These are phyloP conservation scores for Epinotia nisella DNA, from an alignment of 2,888 invertebrate genomes.

Conservation along the genomic window DNA sequence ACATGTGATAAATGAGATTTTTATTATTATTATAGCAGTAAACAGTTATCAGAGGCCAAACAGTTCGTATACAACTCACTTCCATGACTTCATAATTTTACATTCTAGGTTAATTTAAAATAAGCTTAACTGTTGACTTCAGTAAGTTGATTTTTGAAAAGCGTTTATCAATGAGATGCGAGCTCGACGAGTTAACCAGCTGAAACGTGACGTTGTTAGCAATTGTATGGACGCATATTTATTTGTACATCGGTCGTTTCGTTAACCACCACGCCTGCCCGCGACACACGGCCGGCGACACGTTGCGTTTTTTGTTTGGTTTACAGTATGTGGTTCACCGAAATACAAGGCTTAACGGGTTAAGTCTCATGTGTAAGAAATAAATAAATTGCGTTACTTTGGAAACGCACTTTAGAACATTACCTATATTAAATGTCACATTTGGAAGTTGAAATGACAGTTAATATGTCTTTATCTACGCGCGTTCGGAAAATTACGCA, in stretches of 20 bases:
- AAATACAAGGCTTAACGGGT: too few species aligned
- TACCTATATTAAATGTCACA: too few species aligned
- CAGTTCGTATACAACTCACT: conserved; percentile 34
- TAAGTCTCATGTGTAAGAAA: too few species aligned
- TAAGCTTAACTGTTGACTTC: neutral
- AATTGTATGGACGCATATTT: conserved; percentile 48
- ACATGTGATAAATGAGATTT: too few species aligned
- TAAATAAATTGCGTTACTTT: too few species aligned
- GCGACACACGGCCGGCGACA: conserved; percentile 25
- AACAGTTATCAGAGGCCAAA: conserved; percentile 43
- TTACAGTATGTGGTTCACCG: neutral
- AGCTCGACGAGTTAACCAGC: conserved; percentile 13
- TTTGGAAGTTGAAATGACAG: too few species aligned
- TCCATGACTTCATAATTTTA: conserved; percentile 3
- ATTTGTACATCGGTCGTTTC: conserved; percentile 50
- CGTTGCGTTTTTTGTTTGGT: neutral
- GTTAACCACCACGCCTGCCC: conserved; percentile 40
- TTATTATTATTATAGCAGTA: too few species aligned
- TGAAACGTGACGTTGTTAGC: conserved; percentile 24
- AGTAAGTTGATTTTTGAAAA: conserved; percentile 4
- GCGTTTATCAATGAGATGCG: neutral
- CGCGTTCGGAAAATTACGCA: too few species aligned
- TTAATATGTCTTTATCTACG: too few species aligned
- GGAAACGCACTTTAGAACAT: too few species aligned
- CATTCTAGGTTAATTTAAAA: neutral